A percentile compares a stretch with the other conserved stretches of the same genome.
These are phyloP conservation scores for Acipenser oxyrinchus DNA, from an alignment of 2,797 vertebrate species.

Conservation along the genomic window DNA sequence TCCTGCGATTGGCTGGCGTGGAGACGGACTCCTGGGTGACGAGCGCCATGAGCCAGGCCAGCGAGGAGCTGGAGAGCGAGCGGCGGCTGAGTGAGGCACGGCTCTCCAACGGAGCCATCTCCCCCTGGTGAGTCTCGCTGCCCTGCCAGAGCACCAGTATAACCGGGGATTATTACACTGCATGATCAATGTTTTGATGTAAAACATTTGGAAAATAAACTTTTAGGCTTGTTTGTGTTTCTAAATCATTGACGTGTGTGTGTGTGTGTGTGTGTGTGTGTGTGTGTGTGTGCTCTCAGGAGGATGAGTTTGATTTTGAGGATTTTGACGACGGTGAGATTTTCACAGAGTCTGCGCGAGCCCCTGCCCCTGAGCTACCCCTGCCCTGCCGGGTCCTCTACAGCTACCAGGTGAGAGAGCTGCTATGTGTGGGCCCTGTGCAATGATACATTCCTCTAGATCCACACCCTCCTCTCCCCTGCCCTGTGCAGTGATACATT, in stretches of 20 bases:
- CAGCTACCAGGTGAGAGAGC: slow-evolving; percentile 63
- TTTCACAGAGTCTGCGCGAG: slow-evolving; percentile 47
- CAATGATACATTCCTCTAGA: not conserved
- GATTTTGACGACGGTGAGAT: slow-evolving; percentile 72
- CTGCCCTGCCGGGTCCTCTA: slow-evolving; percentile 71
- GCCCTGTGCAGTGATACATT: too few relatives aligned
- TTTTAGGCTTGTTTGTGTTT: too few relatives aligned
- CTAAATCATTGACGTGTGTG: too few relatives aligned
- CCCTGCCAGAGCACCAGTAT: not conserved
- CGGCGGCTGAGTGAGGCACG: slow-evolving; percentile 65
- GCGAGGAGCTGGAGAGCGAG: slow-evolving; percentile 69
- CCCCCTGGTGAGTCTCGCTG: slow-evolving; percentile 25
- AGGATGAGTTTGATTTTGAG: slow-evolving; percentile 75
- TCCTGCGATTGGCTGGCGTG: slow-evolving; percentile 55
- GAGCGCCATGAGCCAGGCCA: slow-evolving; percentile 56
- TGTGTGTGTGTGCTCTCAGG: slow-evolving; percentile 29
- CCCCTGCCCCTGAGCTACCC: slow-evolving; percentile 52
- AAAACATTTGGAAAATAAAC: too few relatives aligned
- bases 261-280: not conserved
- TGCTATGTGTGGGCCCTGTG: too few relatives aligned
- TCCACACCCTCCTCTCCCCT: not conserved
- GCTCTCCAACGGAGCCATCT: slow-evolving; percentile 59
- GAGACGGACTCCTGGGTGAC: slow-evolving; percentile 62
- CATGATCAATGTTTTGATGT: too few relatives aligned
- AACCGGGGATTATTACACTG: not conserved